Base-by-base conservation (phyloP, 1,140 invertebrate species). In the Formica selysi region DNA sequence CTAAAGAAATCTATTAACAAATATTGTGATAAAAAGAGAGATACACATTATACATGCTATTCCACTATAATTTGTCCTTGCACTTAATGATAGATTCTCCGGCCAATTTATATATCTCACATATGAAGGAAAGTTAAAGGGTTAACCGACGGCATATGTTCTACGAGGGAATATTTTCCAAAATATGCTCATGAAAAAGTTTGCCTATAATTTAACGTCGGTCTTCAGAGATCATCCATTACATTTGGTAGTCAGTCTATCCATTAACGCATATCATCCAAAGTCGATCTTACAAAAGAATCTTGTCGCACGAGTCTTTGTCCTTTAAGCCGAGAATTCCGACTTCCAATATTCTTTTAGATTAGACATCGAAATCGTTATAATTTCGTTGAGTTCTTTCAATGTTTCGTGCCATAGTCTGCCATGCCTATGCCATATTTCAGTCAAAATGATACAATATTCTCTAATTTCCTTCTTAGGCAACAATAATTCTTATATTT, bases 161-260 rank as follows among this genome's bases (percentile, higher is more conserved):
- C 51, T 44, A 26, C 16, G 71, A 61, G 19, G 26, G 13, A 83
- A 73, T 48, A 79, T 32, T 86, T 68, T 70, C 19, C 54, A 48
- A 80, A 65, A 80, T 80, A 64, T 80, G 62, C 26, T 73, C 38
- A 44, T 48, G 32, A 57, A 54, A 80, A 70, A 57, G 29, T 22
- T 83, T 6, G 36, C 76, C 65, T 84, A 86, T 59, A 89, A 88
- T 85, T 85, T 86, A 89, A 83, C 78, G 70, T 79, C 83, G 76
- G 73, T 89, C 26, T 86, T 91, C 86, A 86, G 90, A 91, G 90
- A 91, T 91, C 90, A 91, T 89, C 85, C 76, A 62, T 91, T 89
- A 91, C 87, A 76, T 91, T 91, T 91, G 84, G 83, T 91, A 91
- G 64, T 91, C 88, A 91, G 90, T 91, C 87, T 90, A 90, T 91